Conservation (phyloP, 2,888 invertebrate species). For the Andrena minutula region DNA sequence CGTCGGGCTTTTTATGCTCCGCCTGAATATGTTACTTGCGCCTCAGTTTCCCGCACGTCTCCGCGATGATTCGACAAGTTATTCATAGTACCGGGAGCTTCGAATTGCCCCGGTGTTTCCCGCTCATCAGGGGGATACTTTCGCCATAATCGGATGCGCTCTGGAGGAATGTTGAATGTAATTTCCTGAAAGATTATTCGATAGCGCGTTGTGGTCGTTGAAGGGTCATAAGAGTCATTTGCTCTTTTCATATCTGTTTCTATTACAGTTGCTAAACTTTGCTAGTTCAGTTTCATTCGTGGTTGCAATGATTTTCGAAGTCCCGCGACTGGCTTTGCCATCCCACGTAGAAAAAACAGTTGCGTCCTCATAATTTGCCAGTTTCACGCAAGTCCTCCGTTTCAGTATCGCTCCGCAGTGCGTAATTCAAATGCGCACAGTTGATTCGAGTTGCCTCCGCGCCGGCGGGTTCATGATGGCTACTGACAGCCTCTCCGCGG, state of each 20-base stretch:
- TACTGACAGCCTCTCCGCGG: conserved; percentile 22
- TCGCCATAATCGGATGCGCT: too few species aligned
- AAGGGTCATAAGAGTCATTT: too few species aligned
- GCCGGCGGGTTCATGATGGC: conserved; percentile 19
- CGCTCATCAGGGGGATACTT: background rate
- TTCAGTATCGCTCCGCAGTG: conserved; percentile 24
- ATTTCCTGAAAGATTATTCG: too few species aligned
- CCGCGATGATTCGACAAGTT: conserved; percentile 1
- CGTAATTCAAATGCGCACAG: conserved; percentile 35
- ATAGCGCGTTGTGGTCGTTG: too few species aligned
- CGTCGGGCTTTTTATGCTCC: conserved; percentile 40
- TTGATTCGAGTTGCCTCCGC: conserved; percentile 34
- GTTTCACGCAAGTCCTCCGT: conserved; percentile 30
- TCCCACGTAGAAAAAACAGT: conserved; percentile 7
- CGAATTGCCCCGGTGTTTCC: background rate
- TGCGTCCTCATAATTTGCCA: conserved; percentile 31
- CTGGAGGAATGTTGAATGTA: background rate
- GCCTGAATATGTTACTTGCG: conserved; percentile 36
- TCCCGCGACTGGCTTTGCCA: background rate
- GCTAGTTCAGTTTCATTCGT: too few species aligned
- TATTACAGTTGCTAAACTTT: too few species aligned
- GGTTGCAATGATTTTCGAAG: background rate
- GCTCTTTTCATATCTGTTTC: too few species aligned
- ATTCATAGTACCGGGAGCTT: background rate
- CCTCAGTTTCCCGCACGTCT: background rate